Base-by-base conservation (phyloP, 2,888 invertebrate genomes). In the Xestoiulus laeticollis region DNA sequence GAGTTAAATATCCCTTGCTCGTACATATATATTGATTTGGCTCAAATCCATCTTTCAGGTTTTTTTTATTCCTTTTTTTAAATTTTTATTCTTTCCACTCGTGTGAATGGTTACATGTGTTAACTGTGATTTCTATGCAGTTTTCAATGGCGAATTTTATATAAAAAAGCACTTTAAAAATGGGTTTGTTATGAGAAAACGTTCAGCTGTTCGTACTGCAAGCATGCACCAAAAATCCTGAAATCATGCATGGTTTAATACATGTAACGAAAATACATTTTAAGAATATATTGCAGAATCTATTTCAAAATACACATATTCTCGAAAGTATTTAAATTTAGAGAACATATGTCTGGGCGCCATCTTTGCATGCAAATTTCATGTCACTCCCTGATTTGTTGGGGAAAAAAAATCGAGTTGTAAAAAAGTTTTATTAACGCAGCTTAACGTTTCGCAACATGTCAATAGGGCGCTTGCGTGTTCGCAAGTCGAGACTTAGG, bases 101-200 rank as follows among this genome's bases (percentile, higher is more conserved):
- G 59, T 59, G 59, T 59, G 59, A 59, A n/a, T 59, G 22, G n/a
- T 59, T n/a, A 22, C 59, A 59, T 59, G 3, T 59, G 59, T n/a
- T 59, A n/a, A 14, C 59, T n/a, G 59, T 59, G 59, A 59, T 59
- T 59, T 19, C 5, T n/a, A 59, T 59, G 22, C 19, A 22, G 6
- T 19, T n/a, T 59, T 59, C n/a, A 59, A 59, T 59, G 59, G 59
- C 59, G 59, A 59, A 59, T n/a, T n/a, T n/a, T n/a, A 14, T 59
- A 59, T 59, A 59, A 59, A 16, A 59, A 59, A 59, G 10, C 5
- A 59, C 19, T 59, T 59, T 48, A 48, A 59, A 59, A 59, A 59
- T 43, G 10, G 22, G 59, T 59, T 59, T 16, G 8, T n/a, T 59
- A 19, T 59, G 59, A 59, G 59, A 59, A 59, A 19, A 59, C 19